Base-by-base conservation (phyloP, 1,140 invertebrate species). In the Archegozetes longisetosus region DNA sequence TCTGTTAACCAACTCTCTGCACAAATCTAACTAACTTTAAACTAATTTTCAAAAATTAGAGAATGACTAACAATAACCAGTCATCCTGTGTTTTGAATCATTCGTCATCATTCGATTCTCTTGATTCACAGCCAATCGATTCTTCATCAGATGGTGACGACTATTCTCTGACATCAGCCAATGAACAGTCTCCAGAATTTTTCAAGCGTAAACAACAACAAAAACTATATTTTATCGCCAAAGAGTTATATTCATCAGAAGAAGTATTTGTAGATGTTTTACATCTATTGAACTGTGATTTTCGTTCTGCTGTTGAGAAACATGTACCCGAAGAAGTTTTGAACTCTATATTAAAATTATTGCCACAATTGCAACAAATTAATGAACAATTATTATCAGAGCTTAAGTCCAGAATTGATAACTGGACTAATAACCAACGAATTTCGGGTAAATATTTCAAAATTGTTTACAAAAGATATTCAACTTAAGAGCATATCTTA, bases 191-290 rank as follows among this genome's bases (percentile, higher is more conserved):
- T n/a, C 48, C 17, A 28, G 23, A 40, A 4, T 51, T 46, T 27
- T 22, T n/a, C 27, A 54, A 61, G 9, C 13, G 29, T 25, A 69
- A 68, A 25, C 68, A 67, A 61, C 65, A 66, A 25, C 69, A 68
- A 57, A 74, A 73, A 61, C 57, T 70, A 25, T 71, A 67, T 64
- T 76, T 74, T 32, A 79, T 84, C 48, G 83, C 81, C 2, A 70
- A 79, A 64, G 84, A 86, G 72, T 75, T 86, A 32, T 73, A 80
- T 62, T 77, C 77, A 4, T 84, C 83, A 0, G 84, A 86, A 69
- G 75, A 76, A 66, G 78, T 78, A 55, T 86, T 84, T 71, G 80
- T 85, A 12, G 77, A 80, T 70, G 78, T 81, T 63, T 69, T 86
- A 20, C 77, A 77, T 58, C 69, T 86, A n/a, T 75, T 86, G 3